These are phyloP conservation scores for Eumacrocentrus americanus DNA, from an alignment of 2,888 invertebrate species.

Conservation along the genomic window DNA sequence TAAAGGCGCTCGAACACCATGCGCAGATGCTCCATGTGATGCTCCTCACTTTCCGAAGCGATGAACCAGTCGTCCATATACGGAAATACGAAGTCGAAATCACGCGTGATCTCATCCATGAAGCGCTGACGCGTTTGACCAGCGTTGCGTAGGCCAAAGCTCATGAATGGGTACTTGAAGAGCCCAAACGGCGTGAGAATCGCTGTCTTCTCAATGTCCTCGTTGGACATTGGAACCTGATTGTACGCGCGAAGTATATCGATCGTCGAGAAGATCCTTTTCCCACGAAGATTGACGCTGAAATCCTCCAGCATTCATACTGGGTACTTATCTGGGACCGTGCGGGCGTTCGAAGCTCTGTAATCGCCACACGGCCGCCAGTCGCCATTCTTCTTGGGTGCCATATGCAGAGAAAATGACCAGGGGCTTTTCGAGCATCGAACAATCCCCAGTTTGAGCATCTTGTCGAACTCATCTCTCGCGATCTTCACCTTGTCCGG, in stretches of 20 bases:
- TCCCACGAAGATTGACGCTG: background rate
- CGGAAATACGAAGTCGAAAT: slow-evolving; percentile 33
- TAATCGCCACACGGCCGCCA: background rate
- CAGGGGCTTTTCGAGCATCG: slow-evolving; percentile 53
- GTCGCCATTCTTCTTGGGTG: background rate
- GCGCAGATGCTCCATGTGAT: slow-evolving; percentile 23
- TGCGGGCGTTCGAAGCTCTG: background rate
- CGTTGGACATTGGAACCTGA: slow-evolving; percentile 46
- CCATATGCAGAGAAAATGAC: slow-evolving; percentile 41
- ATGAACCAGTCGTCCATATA: slow-evolving; percentile 29
- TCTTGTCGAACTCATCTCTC: slow-evolving; percentile 44
- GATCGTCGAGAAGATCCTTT: background rate
- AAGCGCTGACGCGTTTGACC: slow-evolving; percentile 35
- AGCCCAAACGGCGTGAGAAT: slow-evolving; percentile 47
- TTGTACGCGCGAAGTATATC: slow-evolving; percentile 41
- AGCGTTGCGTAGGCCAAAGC: background rate
- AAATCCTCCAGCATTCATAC: background rate
- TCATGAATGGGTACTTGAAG: slow-evolving; percentile 38
- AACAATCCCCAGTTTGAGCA: slow-evolving; percentile 54
- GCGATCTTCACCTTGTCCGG: slow-evolving; percentile 46
- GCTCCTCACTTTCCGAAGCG: slow-evolving; percentile 14
- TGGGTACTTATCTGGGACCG: background rate
- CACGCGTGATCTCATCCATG: slow-evolving; percentile 32
- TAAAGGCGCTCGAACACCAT: slow-evolving; percentile 10
- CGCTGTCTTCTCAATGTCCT: slow-evolving; percentile 47